Evolutionary conservation across 2,113 vertebrate species (phyloP).

Genomic region (Ctenomys sociabilis): DNA sequence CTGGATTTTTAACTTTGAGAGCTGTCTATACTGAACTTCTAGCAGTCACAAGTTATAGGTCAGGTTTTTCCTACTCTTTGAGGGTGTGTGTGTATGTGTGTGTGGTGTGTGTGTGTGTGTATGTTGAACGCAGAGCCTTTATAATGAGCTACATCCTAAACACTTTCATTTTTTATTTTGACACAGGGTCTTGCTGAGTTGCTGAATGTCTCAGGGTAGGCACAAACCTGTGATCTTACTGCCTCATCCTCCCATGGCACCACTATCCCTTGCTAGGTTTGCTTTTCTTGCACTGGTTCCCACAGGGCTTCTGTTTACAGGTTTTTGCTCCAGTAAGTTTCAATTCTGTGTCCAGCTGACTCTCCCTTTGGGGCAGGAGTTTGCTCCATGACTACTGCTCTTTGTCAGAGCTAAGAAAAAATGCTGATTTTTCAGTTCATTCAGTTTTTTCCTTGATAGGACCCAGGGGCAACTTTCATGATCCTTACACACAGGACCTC

Average conservation of each 20-base stretch:
- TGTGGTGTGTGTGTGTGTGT: neutral
- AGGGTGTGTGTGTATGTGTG: neutral
- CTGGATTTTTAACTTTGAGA: neutral
- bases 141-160: neutral
- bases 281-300: neutral
- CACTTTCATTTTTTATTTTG: neutral
- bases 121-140: neutral
- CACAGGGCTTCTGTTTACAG: too few relatives aligned
- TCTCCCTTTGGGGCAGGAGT: neutral
- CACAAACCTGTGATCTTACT: neutral
- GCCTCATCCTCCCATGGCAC: neutral
- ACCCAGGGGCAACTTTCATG: neutral
- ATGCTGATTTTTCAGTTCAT: neutral
- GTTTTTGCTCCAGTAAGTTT: neutral
- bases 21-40: neutral
- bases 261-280: neutral
- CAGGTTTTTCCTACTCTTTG: neutral
- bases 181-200: neutral
- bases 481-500: neutral
- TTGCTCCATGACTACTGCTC: neutral
- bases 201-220: neutral
- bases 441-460: neutral
- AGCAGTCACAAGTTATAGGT: neutral
- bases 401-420: neutral
- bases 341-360: neutral